These are phyloP conservation scores for Zaprionus lineosus DNA, from an alignment of 2,888 invertebrate genomes.

Conservation along the genomic window DNA sequence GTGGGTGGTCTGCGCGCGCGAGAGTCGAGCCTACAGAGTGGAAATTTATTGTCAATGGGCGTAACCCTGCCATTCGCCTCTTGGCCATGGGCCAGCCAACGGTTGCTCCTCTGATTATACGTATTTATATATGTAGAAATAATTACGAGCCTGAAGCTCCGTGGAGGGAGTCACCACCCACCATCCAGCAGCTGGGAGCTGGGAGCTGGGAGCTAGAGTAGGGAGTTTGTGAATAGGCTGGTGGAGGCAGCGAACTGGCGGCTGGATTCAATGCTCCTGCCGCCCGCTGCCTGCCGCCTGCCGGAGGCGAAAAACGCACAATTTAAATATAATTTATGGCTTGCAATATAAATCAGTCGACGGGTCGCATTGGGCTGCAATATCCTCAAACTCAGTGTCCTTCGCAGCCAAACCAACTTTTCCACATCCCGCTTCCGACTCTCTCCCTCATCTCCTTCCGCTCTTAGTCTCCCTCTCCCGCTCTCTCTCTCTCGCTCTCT, in stretches of 20 bases:
- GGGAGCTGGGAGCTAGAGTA: conserved; percentile 11
- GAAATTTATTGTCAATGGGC: conserved; percentile 63
- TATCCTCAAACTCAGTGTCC: conserved; percentile 51
- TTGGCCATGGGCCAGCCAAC: conserved; percentile 16
- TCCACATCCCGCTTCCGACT: too few relatives aligned
- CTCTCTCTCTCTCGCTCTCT: too few relatives aligned
- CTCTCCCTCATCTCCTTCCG: not conserved
- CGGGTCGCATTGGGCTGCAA: conserved; percentile 47
- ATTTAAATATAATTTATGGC: conserved; percentile 71
- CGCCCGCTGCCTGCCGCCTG: conserved; percentile 13
- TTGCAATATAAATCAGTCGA: conserved; percentile 63
- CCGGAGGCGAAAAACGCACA: conserved; percentile 41
- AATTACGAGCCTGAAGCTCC: conserved; percentile 62
- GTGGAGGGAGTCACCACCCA: too few relatives aligned
- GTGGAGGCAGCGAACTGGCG: too few relatives aligned
- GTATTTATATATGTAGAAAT: conserved; percentile 47
- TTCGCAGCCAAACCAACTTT: too few relatives aligned
- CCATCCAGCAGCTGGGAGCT: conserved; percentile 17
- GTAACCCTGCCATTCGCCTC: conserved; percentile 39
- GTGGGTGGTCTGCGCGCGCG: conserved; percentile 37
- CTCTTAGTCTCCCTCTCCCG: too few relatives aligned
- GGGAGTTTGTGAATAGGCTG: too few relatives aligned
- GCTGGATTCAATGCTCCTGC: too few relatives aligned
- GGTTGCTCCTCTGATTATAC: conserved; percentile 28
- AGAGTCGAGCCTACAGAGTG: conserved; percentile 30